Evolutionary conservation across 2,888 invertebrate genomes (phyloP).

Genomic region (Apodemia duryi): DNA sequence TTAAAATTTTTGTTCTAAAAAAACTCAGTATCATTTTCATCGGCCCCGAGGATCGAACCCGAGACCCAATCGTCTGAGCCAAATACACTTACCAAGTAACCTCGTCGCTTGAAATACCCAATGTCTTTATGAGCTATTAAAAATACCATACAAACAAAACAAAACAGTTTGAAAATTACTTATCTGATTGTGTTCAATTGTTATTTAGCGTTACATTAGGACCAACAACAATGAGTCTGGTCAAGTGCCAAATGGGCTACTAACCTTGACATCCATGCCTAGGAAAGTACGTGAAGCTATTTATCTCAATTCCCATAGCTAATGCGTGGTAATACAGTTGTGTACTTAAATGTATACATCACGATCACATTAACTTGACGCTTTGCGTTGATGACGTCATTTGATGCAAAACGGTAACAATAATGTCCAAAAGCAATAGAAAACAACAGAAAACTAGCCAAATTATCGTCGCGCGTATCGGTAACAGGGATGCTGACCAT

Average conservation of each 20-base stretch:
- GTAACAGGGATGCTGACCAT: too few species aligned
- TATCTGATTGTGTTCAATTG: slow-evolving; percentile 3
- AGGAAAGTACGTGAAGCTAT: slow-evolving; percentile 7
- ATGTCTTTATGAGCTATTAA: neutral
- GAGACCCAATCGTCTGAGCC: too few species aligned
- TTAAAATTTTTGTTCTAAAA: too few species aligned
- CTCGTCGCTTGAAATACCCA: neutral
- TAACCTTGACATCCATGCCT: slow-evolving; percentile 10
- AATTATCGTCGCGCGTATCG: too few species aligned
- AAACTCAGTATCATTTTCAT: too few species aligned
- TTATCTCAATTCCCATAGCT: slow-evolving; percentile 5
- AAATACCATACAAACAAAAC: neutral
- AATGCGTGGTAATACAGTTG: neutral
- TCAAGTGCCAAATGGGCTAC: slow-evolving; percentile 4
- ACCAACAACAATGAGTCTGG: slow-evolving; percentile 12
- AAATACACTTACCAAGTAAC: neutral
- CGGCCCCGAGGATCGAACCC: too few species aligned
- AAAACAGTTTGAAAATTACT: slow-evolving; percentile 1
- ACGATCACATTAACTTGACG: too few species aligned
- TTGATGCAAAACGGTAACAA: too few species aligned
- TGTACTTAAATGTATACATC: neutral
- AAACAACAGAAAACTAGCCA: too few species aligned
- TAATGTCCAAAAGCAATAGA: too few species aligned
- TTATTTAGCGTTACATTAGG: slow-evolving; percentile 5
- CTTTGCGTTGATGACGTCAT: too few species aligned